phyloP scores from a whole-genome alignment of 2,797 vertebrate genomes.

The Propithecus deckenii region DNA sequence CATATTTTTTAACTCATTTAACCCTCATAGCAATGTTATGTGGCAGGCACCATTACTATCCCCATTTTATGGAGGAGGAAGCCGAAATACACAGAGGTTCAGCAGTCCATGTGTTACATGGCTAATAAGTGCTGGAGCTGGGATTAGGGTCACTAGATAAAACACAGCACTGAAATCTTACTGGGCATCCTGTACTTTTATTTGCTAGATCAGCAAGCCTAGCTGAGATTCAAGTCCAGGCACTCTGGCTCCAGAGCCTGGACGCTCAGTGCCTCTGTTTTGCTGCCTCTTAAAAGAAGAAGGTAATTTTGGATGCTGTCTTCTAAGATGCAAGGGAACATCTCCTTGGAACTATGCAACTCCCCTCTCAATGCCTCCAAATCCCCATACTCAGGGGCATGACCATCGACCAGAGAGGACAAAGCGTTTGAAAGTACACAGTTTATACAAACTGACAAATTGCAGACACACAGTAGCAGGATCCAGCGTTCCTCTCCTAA shows the following conservation, averaged over 20 bases:
- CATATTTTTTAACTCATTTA: not conserved
- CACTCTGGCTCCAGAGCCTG: not conserved
- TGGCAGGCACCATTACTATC: accelerated
- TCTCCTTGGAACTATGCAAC: not conserved
- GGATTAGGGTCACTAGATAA: not conserved
- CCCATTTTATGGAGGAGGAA: not conserved
- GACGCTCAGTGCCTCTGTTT: not conserved
- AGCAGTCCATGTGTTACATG: not conserved
- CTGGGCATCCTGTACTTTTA: not conserved
- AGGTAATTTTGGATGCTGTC: not conserved
- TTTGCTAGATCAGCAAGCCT: not conserved
- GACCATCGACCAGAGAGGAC: not conserved
- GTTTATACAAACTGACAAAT: not conserved
- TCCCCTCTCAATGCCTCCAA: not conserved
- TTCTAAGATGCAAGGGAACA: not conserved
- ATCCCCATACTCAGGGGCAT: not conserved
- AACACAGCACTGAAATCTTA: not conserved
- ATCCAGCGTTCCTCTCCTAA: not conserved
- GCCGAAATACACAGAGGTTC: not conserved
- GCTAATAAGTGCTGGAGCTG: not conserved
- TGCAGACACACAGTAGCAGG: not conserved
- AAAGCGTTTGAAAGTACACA: not conserved
- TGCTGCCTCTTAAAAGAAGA: not conserved
- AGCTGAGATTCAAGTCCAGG: not conserved
- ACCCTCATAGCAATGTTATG: not conserved